Conservation (phyloP, 2,113 vertebrate species). For the Tapirus terrestris region DNA sequence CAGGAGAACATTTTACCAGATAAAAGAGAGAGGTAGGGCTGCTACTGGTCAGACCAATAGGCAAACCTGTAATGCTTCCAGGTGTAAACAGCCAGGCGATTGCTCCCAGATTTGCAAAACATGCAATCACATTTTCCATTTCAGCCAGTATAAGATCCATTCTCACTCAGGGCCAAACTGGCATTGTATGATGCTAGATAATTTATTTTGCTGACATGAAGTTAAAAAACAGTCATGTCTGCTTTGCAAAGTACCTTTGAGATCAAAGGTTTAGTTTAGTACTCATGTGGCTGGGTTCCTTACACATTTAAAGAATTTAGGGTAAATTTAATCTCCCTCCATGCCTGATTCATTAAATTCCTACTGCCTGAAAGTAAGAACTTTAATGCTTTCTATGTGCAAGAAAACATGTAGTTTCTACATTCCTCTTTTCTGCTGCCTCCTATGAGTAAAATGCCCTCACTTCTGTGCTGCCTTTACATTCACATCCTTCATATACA, state of each 20-base stretch:
- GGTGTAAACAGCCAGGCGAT: neutral
- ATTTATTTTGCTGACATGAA: conserved; percentile 47
- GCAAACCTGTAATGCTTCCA: neutral
- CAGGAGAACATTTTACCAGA: neutral
- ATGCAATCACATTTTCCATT: neutral
- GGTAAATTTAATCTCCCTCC: conserved; percentile 53
- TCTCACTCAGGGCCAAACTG: neutral
- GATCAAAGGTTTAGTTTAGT: conserved; percentile 52
- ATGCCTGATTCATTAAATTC: conserved; percentile 49
- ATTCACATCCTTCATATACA: neutral
- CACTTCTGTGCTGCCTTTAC: neutral
- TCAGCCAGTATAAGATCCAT: neutral
- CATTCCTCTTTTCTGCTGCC: neutral
- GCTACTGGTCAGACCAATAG: neutral
- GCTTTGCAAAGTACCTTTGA: conserved; percentile 48
- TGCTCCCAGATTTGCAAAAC: neutral
- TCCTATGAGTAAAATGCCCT: neutral
- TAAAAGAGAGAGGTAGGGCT: neutral
- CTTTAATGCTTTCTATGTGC: neutral
- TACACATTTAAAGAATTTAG: conserved; percentile 55
- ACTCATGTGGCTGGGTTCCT: neutral
- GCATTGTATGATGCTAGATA: neutral
- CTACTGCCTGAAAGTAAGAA: conserved; percentile 4
- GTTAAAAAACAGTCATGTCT: conserved; percentile 55
- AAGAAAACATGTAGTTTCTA: neutral